Evolutionary conservation across 2,888 invertebrate species (phyloP), one percentile per base, ranked within the genome.

Genomic region (Heliconius charithonia): DNA sequence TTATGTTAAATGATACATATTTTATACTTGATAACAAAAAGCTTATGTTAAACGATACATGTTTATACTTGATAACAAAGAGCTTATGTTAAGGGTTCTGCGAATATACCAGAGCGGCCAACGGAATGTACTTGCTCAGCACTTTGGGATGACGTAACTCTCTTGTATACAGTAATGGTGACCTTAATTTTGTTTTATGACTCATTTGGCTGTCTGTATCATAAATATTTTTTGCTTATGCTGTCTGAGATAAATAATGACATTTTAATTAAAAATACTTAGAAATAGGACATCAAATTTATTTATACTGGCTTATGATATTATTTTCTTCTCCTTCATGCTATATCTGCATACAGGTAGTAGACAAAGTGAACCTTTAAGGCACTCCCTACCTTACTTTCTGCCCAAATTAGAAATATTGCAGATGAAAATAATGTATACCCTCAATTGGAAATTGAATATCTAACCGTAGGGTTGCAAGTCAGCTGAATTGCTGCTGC

Each of bases 101-200:
- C n/a, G n/a, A n/a, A n/a, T n/a, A n/a, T n/a, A n/a, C n/a, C n/a
- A n/a, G n/a, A n/a, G n/a, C n/a, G n/a, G n/a, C n/a, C n/a, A n/a
- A n/a, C n/a, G n/a, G n/a, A n/a, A n/a, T n/a, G n/a, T n/a, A n/a
- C n/a, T n/a, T n/a, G n/a, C n/a, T n/a, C n/a, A n/a, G n/a, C n/a
- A n/a, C n/a, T n/a, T n/a, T n/a, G n/a, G n/a, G n/a, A n/a, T n/a
- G n/a, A n/a, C n/a, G n/a, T n/a, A n/a, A n/a, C n/a, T 29, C 16
- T 12, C 16, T 41, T n/a, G n/a, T 32, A n/a, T 59, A 9, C 3
- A 29, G 6, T 32, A 71, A 75, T 62, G 37, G 62, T 51, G 75
- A 78, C 78, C 81, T 75, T 70, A 56, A 70, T 65, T 67, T 70
- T 65, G n/a, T 59, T 41, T 32, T 25, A 37, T 63, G 74, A 63